These are phyloP conservation scores for Apis laboriosa DNA, from an alignment of 1,140 invertebrate genomes.

Conservation along the genomic window DNA sequence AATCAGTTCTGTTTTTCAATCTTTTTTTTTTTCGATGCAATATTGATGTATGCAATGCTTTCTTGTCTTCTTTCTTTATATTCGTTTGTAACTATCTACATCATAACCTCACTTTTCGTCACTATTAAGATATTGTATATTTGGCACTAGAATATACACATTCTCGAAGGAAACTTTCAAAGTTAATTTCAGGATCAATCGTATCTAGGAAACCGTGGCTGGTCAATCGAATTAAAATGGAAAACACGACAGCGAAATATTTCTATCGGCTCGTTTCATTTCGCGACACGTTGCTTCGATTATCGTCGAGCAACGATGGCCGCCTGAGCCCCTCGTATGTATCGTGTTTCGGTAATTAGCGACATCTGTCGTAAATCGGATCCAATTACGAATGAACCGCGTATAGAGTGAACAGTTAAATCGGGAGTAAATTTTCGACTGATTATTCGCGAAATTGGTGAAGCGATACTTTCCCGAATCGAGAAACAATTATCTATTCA, in stretches of 20 bases:
- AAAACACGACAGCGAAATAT: not conserved
- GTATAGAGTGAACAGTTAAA: not conserved
- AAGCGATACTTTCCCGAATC: not conserved
- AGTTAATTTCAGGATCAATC: not conserved
- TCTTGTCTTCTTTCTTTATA: too few relatives aligned
- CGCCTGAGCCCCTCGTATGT: not conserved
- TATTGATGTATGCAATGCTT: too few relatives aligned
- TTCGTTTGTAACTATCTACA: too few relatives aligned
- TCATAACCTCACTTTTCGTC: too few relatives aligned
- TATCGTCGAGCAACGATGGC: not conserved
- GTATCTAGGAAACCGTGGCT: not conserved
- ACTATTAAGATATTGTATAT: too few relatives aligned
- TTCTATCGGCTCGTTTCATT: not conserved
- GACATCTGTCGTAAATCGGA: slow-evolving; percentile 22
- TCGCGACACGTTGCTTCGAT: not conserved
- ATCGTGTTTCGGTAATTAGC: slow-evolving; percentile 13
- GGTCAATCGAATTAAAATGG: not conserved
- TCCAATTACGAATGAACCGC: not conserved
- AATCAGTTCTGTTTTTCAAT: too few relatives aligned
- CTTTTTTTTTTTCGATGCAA: too few relatives aligned
- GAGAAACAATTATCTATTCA: too few relatives aligned
- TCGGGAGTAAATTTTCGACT: not conserved
- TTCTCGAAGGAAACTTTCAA: too few relatives aligned
- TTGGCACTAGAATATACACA: too few relatives aligned
- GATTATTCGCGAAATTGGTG: slow-evolving; percentile 21